phyloP scores from a whole-genome alignment of 2,113 vertebrate species.

The Cololabis saira region DNA sequence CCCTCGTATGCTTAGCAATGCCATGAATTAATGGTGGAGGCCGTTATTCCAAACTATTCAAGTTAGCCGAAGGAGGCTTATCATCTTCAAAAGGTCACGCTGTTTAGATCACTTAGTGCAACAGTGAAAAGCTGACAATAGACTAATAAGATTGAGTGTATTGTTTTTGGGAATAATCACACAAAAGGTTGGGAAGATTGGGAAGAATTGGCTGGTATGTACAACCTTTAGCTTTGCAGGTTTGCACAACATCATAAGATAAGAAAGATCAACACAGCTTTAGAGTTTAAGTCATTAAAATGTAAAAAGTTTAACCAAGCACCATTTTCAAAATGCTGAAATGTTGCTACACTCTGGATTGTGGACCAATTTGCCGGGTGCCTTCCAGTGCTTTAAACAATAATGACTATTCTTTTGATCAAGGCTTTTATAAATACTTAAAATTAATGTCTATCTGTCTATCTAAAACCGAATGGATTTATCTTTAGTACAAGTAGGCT shows the following conservation, averaged over 20 bases:
- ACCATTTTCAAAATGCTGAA: too few relatives aligned
- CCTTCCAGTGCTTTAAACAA: too few relatives aligned
- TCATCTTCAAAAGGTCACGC: constrained; percentile 76
- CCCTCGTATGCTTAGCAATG: constrained; percentile 78
- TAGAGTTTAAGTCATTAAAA: constrained; percentile 17
- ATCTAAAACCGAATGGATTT: too few relatives aligned
- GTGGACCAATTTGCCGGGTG: too few relatives aligned
- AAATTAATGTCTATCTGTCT: too few relatives aligned
- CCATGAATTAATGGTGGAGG: constrained; percentile 74
- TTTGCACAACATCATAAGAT: not conserved
- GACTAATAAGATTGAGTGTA: constrained; percentile 47
- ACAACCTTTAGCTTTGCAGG: not conserved
- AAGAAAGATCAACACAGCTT: not conserved
- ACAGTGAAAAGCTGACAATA: constrained; percentile 58
- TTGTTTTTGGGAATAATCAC: constrained; percentile 28
- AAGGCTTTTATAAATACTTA: too few relatives aligned
- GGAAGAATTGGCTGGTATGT: not conserved
- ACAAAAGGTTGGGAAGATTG: constrained; percentile 6
- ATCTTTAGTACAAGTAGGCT: too few relatives aligned
- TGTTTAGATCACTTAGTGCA: constrained; percentile 74
- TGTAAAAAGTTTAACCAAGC: too few relatives aligned
- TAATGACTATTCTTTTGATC: too few relatives aligned
- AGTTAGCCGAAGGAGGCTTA: constrained; percentile 72
- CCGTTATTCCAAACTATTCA: constrained; percentile 74
- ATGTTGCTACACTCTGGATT: too few relatives aligned